Evolutionary conservation across 1,140 invertebrate genomes (phyloP).

Genomic region (Vanessa tameamea): DNA sequence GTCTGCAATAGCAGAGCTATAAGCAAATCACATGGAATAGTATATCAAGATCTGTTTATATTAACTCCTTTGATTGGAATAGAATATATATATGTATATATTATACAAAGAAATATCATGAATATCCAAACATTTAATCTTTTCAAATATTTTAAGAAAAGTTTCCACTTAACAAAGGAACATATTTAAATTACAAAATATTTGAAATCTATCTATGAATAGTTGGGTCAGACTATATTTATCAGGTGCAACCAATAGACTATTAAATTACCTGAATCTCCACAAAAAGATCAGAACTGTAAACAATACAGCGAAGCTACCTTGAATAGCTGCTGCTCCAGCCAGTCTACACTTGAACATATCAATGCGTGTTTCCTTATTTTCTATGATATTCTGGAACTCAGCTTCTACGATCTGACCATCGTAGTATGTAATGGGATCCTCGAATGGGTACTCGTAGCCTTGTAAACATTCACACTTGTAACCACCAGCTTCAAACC

Average conservation of each 20-base stretch:
- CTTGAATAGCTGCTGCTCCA: slow-evolving; percentile 84
- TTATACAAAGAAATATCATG: no score
- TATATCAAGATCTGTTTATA: no score
- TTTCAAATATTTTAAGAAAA: no score
- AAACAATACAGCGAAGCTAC: slow-evolving; percentile 67
- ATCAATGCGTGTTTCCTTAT: slow-evolving; percentile 90
- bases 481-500: slow-evolving; percentile 96
- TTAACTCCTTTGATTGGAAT: no score
- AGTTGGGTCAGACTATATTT: no score
- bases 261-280: slow-evolving; percentile 17
- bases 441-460: slow-evolving; percentile 98
- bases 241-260: not conserved
- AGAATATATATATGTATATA: no score
- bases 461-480: slow-evolving; percentile 99
- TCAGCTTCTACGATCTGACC: slow-evolving; percentile 97
- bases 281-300: slow-evolving; percentile 48
- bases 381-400: slow-evolving; percentile 91
- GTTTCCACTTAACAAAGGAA: no score
- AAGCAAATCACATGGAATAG: no score
- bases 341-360: slow-evolving; percentile 96
- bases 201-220: no score
- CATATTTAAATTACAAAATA: no score
- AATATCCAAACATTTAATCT: no score
- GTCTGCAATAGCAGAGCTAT: no score
- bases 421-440: slow-evolving; percentile 96